Conservation (phyloP, 2,113 vertebrate species). For the Thomomys bottae region DNA sequence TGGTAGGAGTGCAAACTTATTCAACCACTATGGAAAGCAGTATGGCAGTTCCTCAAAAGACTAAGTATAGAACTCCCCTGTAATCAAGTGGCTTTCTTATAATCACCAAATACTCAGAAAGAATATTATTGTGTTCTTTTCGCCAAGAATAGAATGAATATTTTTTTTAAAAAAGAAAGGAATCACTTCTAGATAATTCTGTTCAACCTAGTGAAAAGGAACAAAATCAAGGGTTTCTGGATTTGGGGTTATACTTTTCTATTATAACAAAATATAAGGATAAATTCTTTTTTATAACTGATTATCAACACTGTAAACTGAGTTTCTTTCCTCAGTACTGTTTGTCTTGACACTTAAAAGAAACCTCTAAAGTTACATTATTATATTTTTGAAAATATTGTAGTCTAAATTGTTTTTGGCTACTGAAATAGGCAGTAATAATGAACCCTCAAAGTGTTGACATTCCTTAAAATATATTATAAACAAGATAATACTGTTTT, state of each 20-base stretch:
- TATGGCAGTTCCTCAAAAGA: too few species aligned
- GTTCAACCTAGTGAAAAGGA: neutral
- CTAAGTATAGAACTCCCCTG: too few species aligned
- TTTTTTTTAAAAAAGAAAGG: neutral
- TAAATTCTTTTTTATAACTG: neutral
- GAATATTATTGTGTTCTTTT: neutral
- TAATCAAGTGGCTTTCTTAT: neutral
- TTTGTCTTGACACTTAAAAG: conserved; percentile 22
- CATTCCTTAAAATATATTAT: neutral
- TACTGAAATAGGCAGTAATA: neutral
- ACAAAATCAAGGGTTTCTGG: neutral
- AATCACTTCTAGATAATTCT: neutral
- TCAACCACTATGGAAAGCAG: too few species aligned
- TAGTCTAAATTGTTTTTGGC: neutral
- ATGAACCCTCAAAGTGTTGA: neutral
- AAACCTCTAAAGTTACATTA: neutral
- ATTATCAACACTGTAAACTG: neutral
- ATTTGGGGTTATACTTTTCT: neutral
- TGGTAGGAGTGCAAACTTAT: too few species aligned
- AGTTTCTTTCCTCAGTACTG: neutral
- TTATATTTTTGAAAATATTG: neutral
- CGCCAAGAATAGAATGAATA: neutral
- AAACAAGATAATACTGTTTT: neutral
- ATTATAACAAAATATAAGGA: neutral
- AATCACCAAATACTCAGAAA: neutral